Evolutionary conservation across 2,797 vertebrate genomes (phyloP), one percentile per base, ranked within the genome.

Genomic region (Sebastes nivosus): DNA sequence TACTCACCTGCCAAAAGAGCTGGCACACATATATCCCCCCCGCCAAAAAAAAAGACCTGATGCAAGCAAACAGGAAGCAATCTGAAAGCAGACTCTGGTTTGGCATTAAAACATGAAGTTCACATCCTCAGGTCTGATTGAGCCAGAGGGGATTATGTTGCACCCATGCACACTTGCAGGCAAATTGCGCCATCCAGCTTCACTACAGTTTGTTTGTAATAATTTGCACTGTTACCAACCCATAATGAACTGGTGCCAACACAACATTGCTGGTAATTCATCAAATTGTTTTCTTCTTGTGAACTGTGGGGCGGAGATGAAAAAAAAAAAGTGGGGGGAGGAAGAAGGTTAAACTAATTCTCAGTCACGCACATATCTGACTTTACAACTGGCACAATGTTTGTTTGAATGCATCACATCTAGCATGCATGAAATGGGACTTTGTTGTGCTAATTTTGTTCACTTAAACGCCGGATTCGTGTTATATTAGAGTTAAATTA

Each of bases 101-200:
- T 89, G 89, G 86, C 87, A 80, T 70, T 57, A 36, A 85, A 88
- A 77, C 50, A 8, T 2, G 4, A 72, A 36, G 66, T 77, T 65
- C 38, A 71, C 82, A 86, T 86, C 83, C 42, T 80, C 67, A 14
- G n/a, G 72, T 71, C 20, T 68, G 85, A 80, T 67, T 76, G 84
- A 67, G 88, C 84, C 87, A 89, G 75, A 80, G 1, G 29, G 30
- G 82, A 61, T 88, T n/a, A 52, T 11, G 81, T 90, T 91, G 80
- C 89, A 83, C 10, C 42, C 14, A 42, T 42, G 38, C 72, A 73
- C 63, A 58, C 57, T 80, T 66, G 67, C 76, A 72, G 77, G 79
- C 55, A 36, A 73, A 29, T 79, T 29, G 50, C 52, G 6, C 57
- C 72, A 68, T 55, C 27, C 67, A 63, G 29, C n/a, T 46, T 69